Evolutionary conservation across 2,797 vertebrate species (phyloP).

Genomic region (Ceryle rudis): DNA sequence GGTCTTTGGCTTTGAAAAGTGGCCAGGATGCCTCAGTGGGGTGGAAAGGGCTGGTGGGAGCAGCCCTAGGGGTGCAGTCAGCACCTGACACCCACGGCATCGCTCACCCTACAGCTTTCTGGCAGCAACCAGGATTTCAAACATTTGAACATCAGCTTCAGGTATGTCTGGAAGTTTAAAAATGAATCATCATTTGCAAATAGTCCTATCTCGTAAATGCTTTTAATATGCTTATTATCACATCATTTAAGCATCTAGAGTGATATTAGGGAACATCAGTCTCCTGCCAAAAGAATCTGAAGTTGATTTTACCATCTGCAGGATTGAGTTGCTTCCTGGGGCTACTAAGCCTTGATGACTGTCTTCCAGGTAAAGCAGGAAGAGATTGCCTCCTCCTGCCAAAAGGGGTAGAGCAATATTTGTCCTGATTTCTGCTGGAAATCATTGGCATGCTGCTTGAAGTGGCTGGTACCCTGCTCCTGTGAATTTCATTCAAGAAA

Average conservation of each 20-base stretch:
- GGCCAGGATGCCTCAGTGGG: background rate
- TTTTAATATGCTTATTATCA: background rate
- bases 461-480: accelerated
- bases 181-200: background rate
- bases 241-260: background rate
- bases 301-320: background rate
- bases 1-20: background rate
- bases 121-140: accelerated
- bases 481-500: background rate
- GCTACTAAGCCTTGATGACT: background rate
- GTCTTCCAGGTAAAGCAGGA: background rate
- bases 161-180: background rate
- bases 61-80: background rate
- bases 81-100: accelerated
- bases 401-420: background rate
- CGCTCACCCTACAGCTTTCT: background rate
- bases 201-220: background rate
- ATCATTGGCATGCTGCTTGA: background rate
- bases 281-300: background rate
- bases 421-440: background rate
- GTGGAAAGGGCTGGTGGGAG: background rate
- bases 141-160: background rate
- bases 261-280: background rate
- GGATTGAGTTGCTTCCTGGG: background rate
- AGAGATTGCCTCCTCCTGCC: background rate